Evolutionary conservation across 2,888 invertebrate genomes (phyloP).

Genomic region (Papilio demoleus): DNA sequence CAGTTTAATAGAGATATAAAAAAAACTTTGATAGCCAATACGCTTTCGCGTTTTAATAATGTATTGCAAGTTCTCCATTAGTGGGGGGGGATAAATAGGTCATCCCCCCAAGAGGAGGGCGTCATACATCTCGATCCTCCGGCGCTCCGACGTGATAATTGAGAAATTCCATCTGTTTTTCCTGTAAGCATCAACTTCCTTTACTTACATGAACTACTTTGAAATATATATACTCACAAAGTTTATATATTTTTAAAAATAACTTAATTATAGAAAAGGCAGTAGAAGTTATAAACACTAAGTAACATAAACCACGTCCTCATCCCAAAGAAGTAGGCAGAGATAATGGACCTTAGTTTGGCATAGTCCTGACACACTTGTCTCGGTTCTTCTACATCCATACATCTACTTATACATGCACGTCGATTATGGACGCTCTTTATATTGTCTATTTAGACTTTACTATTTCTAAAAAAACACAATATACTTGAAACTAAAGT

Average conservation of each 20-base stretch:
- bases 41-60: constrained; percentile 45
- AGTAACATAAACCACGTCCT: too few species aligned
- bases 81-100: constrained; percentile 67
- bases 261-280: not conserved
- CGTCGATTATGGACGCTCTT: too few species aligned
- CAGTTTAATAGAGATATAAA: not conserved
- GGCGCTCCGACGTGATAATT: constrained; percentile 57
- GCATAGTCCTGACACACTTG: too few species aligned
- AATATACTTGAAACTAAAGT: too few species aligned
- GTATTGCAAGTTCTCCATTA: constrained; percentile 54
- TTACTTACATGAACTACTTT: not conserved
- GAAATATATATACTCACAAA: not conserved
- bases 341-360: too few species aligned
- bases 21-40: constrained; percentile 25
- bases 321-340: too few species aligned
- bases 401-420: too few species aligned
- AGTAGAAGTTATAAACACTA: too few species aligned
- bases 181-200: constrained; percentile 36
- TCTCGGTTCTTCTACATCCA: too few species aligned
- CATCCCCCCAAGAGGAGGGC: constrained; percentile 50
- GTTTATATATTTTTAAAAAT: not conserved
- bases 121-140: constrained; percentile 66
- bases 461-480: too few species aligned
- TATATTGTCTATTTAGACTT: too few species aligned
- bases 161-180: constrained; percentile 57